Conservation (phyloP, 1,140 invertebrate species). For the Temnothorax curvispinosus region DNA sequence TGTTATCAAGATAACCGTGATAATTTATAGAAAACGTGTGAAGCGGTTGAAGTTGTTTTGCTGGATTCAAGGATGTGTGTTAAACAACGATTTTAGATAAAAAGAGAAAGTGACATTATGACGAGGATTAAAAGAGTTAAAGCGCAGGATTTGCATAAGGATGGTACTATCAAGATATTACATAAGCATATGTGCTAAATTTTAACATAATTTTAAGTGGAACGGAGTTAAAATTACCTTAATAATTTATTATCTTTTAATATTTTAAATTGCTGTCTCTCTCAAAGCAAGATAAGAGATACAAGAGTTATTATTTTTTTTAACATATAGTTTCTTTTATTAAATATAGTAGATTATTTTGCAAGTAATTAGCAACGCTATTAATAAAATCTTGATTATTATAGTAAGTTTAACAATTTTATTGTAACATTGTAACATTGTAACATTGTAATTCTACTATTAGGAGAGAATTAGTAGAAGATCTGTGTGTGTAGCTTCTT, state of each 20-base stretch:
- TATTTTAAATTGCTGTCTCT: neutral
- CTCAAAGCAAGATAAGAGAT: neutral
- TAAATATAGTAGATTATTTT: neutral
- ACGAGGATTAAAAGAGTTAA: conserved; percentile 22
- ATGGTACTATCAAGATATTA: neutral
- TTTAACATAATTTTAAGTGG: neutral
- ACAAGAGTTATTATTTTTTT: neutral
- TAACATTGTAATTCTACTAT: neutral
- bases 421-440: neutral
- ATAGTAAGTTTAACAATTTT: neutral
- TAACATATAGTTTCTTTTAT: neutral
- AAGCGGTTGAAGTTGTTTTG: neutral
- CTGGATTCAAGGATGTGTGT: conserved; percentile 24
- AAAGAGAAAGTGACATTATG: conserved; percentile 33
- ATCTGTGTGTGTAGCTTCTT: neutral
- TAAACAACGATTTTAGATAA: conserved; percentile 25
- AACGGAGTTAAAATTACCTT: neutral
- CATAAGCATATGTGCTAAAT: neutral
- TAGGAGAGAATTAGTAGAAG: neutral
- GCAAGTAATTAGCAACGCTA: neutral
- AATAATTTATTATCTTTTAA: neutral
- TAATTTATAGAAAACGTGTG: conserved; percentile 12
- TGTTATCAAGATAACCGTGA: conserved; percentile 2
- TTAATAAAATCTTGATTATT: neutral
- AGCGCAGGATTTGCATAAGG: neutral